phyloP scores from a whole-genome alignment of 2,888 invertebrate species.

The Oligia strigilis region DNA sequence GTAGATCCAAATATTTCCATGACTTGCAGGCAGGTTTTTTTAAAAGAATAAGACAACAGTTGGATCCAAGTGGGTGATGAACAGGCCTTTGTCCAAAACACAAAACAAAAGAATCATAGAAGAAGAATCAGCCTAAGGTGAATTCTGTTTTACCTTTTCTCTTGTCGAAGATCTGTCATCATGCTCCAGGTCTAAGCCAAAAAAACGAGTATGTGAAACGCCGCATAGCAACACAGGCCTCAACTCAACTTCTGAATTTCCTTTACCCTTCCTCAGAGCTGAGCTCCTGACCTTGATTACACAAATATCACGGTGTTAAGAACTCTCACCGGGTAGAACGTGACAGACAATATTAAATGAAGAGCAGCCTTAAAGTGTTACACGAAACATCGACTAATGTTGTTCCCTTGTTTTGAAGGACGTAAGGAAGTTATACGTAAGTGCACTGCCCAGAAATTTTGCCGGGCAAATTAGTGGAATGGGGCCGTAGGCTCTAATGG shows the following conservation, averaged over 20 bases:
- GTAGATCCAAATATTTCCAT: neutral
- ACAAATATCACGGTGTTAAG: conserved; percentile 49
- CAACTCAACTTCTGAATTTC: conserved; percentile 17
- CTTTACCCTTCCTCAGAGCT: neutral
- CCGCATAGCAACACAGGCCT: neutral
- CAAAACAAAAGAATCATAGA: neutral
- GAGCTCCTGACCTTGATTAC: conserved; percentile 58
- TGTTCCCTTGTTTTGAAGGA: conserved; percentile 39
- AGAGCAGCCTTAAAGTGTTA: conserved; percentile 8
- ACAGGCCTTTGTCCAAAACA: neutral
- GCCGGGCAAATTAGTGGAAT: conserved; percentile 44
- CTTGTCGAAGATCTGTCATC: neutral
- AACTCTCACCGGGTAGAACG: conserved; percentile 38
- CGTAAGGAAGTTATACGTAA: conserved; percentile 21
- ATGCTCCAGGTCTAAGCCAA: neutral
- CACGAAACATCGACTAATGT: conserved; percentile 34
- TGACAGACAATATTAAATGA: conserved; percentile 46
- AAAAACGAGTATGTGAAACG: neutral
- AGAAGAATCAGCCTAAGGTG: neutral
- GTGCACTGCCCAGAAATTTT: conserved; percentile 54
- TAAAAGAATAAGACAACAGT: neutral
- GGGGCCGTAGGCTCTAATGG: conserved; percentile 32
- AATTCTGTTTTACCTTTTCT: neutral
- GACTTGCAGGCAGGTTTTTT: accelerated
- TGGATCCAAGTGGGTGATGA: neutral